Percentiles rank a stretch among this genome's conserved stretches.
These are phyloP conservation scores for Otus scops DNA, from an alignment of 2,797 vertebrate species.

Conservation along the genomic window DNA sequence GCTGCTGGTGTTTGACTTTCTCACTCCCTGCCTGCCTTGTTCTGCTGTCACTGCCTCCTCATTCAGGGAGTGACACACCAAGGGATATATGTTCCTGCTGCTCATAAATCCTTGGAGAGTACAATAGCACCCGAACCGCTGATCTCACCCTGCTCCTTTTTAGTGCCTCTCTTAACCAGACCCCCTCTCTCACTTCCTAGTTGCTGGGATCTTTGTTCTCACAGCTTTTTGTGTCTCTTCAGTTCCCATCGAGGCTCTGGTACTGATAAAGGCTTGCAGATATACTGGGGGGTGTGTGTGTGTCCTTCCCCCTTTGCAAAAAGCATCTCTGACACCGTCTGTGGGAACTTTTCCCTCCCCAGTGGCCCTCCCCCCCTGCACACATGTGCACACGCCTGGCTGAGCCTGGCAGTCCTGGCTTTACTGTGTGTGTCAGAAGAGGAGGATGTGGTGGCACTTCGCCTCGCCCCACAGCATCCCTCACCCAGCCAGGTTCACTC, in stretches of 20 bases:
- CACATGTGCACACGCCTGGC: neutral
- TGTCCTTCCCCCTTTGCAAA: neutral
- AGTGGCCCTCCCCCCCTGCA: accelerated
- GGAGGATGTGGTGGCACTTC: neutral
- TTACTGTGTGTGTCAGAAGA: neutral
- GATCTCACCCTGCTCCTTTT: neutral
- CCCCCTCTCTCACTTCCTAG: neutral
- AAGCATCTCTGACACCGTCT: neutral
- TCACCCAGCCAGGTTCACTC: neutral
- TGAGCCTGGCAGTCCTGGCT: neutral
- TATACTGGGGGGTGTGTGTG: neutral
- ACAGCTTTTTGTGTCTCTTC: neutral
- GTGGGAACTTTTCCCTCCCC: neutral
- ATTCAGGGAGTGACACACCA: neutral
- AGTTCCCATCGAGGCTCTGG: neutral
- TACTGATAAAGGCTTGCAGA: neutral
- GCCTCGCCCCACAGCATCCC: neutral
- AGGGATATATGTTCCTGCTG: neutral
- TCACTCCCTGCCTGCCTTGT: neutral
- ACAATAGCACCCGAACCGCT: neutral
- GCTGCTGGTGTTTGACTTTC: conserved; percentile 27
- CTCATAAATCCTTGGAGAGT: conserved; percentile 18
- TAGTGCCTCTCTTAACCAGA: neutral
- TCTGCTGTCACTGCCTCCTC: neutral
- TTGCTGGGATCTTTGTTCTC: conserved; percentile 35